Evolutionary conservation across 2,113 vertebrate species (phyloP), one percentile per base, ranked within the genome.

Genomic region (Petromus typicus): DNA sequence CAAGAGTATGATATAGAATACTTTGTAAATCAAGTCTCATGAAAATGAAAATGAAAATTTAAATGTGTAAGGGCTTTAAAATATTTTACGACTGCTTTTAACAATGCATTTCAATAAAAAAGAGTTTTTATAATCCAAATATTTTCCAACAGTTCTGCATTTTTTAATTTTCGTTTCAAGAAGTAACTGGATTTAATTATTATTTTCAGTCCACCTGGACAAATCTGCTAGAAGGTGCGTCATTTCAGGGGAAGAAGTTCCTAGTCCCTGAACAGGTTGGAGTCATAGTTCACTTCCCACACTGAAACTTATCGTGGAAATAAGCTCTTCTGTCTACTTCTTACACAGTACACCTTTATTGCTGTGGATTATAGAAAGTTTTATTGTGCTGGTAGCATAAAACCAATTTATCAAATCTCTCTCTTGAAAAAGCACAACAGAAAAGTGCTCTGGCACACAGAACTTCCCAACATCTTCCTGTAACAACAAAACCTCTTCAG

Each of bases 21-120:
- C 27, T 76, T 75, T 48, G 16, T 76, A 14, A 76, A 48, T 86
- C 37, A 88, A 92, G 59, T 45, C 32, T 82, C 43, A 75, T 71
- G 51, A 89, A 93, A 96, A 80, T 67, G 43, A 86, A 92, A 95
- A 75, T 82, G 64, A 86, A 79, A 87, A 59, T 61, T 73, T 51
- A 7, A 51, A 23, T 56, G 82, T 78, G 90, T 71, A 90, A 94
- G 40, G 25, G 34, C 89, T 91, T 93, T 93, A 91, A 86, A 91
- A 78, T 16, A 79, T 17, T 40, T 2, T 91, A 89, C 76, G 37
- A 32, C 34, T 20, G 71, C 34, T 43, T 45, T 92, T 57, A 54
- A 54, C 8, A 54, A 71, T 3, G 83, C 11, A 59, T 83, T 86
- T 63, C 83, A 94, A 54, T 64, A 84, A 90, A 17, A 30, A 66